Base-by-base conservation (phyloP, 2,888 invertebrate genomes). In the Corbicula japonica region DNA sequence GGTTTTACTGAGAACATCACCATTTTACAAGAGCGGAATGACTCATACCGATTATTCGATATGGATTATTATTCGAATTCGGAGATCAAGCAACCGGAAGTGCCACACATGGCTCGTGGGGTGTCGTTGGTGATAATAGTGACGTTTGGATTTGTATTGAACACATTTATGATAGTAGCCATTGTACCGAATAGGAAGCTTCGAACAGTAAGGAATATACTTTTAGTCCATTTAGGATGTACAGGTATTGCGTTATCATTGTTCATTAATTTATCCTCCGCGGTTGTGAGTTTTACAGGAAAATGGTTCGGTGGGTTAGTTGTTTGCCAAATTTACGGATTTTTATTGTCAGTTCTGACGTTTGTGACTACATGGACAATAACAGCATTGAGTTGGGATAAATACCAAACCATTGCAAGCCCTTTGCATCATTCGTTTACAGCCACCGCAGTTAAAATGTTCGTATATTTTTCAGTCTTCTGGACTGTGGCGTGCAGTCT, bases 381-480 rank as follows among this genome's bases (percentile, higher is more conserved):
- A 6, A 87, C 90, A 0, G 90, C 90, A 1, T 76, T 91, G 34
- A 90, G 90, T 76, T 91, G 90, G 91, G 91, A 91, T 79, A 91
- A 91, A 63, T 90, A 90, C 62, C 89, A 90, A 65, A 90, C 91
- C 6, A 91, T 91, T 28, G 89, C 88, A 1, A 86, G 88, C 8
- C 91, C 91, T 4, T 74, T 91, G 4, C 90, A 89, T 68, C 90
- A 91, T 80, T 88, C 90, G 8, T 77, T 89, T 6, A 88, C 89
- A 8, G 89, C 90, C 21, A 87, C 88, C 0, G 71, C 85, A 21
- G 50, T 84, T 34, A 89, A 88, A 76, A 89, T 91, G 89, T 62
- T 85, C 8, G 84, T 72, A n/a, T 87, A 87, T 75, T 88, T 90
- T 62, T 62, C 80, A 5, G 73, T 86, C 6, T 86, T 90, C 46